Evolutionary conservation across 2,888 invertebrate species (phyloP), one percentile per base, ranked within the genome.

Genomic region (Eupithecia vulgata): DNA sequence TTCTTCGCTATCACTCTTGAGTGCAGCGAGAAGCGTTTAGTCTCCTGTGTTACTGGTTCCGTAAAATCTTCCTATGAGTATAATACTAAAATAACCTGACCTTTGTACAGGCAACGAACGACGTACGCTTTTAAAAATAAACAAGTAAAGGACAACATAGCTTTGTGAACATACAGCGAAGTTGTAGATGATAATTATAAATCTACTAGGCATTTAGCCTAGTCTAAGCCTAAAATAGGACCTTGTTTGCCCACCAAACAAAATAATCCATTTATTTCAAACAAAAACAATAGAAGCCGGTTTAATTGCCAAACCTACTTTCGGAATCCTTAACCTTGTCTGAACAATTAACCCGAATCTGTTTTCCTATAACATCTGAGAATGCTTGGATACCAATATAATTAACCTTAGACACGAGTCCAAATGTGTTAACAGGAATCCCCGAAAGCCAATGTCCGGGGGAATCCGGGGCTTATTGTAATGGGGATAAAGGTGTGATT

Each of bases 351-450:
- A 79, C 76, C 80, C 79, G 75, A 85, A 87, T 88, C 87, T 85
- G 87, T 87, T 89, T 87, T 87, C 86, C 85, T 84, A 85, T 84
- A 88, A 83, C 87, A 88, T 88, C 88, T 85, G 87, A 82, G 83
- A 84, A 89, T 87, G 90, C 90, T 91, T 89, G 87, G 90, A 88
- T 91, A 88, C 89, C 91, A 92, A 94, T 93, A 91, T 92, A 91
- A 94, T 94, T 93, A 94, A 93, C 93, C 91, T 92, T 89, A 91
- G 91, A 92, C 92, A 93, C 90, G 92, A 91, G 89, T 91, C 89
- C 92, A 89, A 93, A 93, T 91, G 93, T 94, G 93, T 93, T 92
- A 93, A 93, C 91, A 90, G 91, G 90, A 86, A 86, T 83, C 86
- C 87, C 88, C 85, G 81, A 89, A 90, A 90, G 88, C 89, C 83